A percentile compares a stretch with the other conserved stretches of the same genome.
Conservation (phyloP, 2,888 invertebrate genomes). For the Xestia rhomboidea region DNA sequence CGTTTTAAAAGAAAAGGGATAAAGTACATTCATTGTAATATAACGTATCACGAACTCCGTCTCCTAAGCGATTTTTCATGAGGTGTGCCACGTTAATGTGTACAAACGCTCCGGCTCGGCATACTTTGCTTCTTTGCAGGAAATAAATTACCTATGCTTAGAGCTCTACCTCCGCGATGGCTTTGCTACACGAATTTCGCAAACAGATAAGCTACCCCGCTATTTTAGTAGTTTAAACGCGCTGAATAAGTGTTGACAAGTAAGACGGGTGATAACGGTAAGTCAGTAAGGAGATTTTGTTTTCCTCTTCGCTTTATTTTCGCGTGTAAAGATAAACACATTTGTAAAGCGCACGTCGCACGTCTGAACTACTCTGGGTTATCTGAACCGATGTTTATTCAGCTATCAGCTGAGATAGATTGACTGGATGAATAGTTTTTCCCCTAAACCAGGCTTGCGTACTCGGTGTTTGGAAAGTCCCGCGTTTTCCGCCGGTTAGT, state of each 20-base stretch:
- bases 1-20: conserved; percentile 64
- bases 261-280: conserved; percentile 40
- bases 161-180: conserved; percentile 73
- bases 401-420: conserved; percentile 39
- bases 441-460: conserved; percentile 51
- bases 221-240: conserved; percentile 65
- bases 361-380: conserved; percentile 42
- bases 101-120: conserved; percentile 88
- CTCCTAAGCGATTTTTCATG: conserved; percentile 90
- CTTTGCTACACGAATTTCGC: conserved; percentile 80
- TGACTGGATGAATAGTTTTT: conserved; percentile 44
- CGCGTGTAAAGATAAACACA: conserved; percentile 40
- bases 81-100: conserved; percentile 88
- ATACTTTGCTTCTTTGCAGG: conserved; percentile 87
- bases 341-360: conserved; percentile 32
- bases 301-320: conserved; percentile 47
- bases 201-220: conserved; percentile 78
- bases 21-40: conserved; percentile 67
- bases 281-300: conserved; percentile 50
- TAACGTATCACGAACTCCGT: conserved; percentile 77
- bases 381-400: conserved; percentile 39
- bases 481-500: conserved; percentile 27
- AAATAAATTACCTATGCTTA: conserved; percentile 87
- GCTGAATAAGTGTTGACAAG: conserved; percentile 65
- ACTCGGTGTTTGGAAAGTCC: conserved; percentile 45